phyloP scores from a whole-genome alignment of 2,113 vertebrate genomes.

The Scopus umbretta region DNA sequence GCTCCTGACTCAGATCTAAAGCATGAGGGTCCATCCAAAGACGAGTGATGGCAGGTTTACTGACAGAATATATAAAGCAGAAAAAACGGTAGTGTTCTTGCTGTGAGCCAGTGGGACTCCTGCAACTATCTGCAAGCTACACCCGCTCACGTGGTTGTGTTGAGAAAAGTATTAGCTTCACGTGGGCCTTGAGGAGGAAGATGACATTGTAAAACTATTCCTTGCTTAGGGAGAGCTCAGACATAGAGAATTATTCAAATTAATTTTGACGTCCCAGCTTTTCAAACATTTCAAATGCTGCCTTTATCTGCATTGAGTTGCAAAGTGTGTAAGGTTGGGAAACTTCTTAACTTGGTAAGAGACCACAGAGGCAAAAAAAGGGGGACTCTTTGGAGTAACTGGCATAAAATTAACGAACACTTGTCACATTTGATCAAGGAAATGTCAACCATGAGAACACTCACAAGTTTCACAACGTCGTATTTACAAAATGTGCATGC shows the following conservation, averaged over 20 bases:
- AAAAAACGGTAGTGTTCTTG: not conserved
- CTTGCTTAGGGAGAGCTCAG: not conserved
- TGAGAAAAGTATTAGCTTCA: not conserved
- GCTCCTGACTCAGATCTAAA: not conserved
- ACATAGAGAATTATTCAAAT: not conserved
- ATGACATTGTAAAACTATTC: not conserved
- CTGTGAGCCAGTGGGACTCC: not conserved
- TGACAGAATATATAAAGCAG: not conserved
- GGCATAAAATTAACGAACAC: not conserved
- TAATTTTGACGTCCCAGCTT: not conserved
- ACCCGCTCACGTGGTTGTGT: not conserved
- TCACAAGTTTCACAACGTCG: not conserved
- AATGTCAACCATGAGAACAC: not conserved
- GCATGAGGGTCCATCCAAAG: not conserved
- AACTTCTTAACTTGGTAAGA: not conserved
- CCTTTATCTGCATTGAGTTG: not conserved
- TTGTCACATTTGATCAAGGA: not conserved
- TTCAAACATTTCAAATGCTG: not conserved
- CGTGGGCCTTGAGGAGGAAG: not conserved
- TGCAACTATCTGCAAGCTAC: not conserved
- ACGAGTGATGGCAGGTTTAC: not conserved
- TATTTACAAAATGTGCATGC: not conserved
- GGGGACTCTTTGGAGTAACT: not conserved
- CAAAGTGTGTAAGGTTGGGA: not conserved
- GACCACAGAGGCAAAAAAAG: not conserved